These are phyloP conservation scores for Rhingia campestris DNA, from an alignment of 2,888 invertebrate species.

Conservation along the genomic window DNA sequence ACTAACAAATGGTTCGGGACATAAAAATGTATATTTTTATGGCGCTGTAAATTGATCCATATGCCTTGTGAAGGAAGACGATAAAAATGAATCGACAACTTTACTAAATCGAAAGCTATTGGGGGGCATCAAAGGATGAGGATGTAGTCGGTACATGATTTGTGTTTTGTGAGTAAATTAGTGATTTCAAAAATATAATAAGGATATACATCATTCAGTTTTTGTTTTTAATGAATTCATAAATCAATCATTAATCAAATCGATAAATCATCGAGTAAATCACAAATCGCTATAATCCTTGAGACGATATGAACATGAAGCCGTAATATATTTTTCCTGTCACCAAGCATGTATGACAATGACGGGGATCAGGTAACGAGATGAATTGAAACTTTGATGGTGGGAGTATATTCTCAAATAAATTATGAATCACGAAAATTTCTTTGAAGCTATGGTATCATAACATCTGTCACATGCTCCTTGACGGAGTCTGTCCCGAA, in stretches of 20 bases:
- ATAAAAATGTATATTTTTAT: conserved; percentile 58
- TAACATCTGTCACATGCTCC: no score
- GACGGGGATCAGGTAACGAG: neutral
- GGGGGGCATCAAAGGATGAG: neutral
- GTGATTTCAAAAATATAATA: neutral
- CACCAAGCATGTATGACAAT: neutral
- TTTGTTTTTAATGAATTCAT: conserved; percentile 31
- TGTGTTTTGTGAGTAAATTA: conserved; percentile 29
- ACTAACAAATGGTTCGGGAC: conserved; percentile 34
- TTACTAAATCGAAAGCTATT: conserved; percentile 6
- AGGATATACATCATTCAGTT: conserved; percentile 31
- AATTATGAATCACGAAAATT: neutral
- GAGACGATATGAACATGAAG: conserved; percentile 14
- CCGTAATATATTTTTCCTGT: neutral
- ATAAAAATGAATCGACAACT: conserved; percentile 34
- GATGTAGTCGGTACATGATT: neutral
- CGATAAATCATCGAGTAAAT: conserved; percentile 53
- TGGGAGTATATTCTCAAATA: neutral
- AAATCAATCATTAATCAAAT: conserved; percentile 50
- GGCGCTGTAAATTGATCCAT: conserved; percentile 62
- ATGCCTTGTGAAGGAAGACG: conserved; percentile 16
- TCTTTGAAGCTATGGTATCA: no score
- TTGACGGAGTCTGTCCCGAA: no score
- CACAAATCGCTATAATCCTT: conserved; percentile 41
- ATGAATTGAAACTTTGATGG: neutral